phyloP scores from a whole-genome alignment of 2,888 invertebrate species.

The Tenthredo amoena region DNA sequence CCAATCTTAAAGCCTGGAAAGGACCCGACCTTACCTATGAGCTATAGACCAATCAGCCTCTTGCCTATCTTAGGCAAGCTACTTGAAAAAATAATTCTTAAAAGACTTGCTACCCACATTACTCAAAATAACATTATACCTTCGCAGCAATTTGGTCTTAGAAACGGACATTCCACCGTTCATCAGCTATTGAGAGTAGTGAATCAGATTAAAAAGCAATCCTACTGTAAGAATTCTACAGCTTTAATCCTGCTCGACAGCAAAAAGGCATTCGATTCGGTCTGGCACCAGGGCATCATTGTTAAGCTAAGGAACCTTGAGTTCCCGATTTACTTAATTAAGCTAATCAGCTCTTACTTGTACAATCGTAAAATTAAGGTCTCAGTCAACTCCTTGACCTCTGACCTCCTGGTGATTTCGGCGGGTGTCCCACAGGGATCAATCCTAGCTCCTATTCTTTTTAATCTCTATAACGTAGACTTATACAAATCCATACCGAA shows the following conservation, averaged over 20 bases:
- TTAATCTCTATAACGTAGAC: constrained; percentile 16
- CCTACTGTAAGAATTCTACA: neutral
- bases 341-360: neutral
- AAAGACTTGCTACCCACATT: neutral
- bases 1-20: constrained; percentile 57
- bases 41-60: constrained; percentile 60
- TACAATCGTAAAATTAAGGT: constrained; percentile 41
- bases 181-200: neutral
- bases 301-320: neutral
- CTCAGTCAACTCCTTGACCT: neutral
- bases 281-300: neutral
- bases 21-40: constrained; percentile 49
- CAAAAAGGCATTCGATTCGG: constrained; percentile 3
- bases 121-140: neutral
- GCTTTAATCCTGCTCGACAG: neutral
- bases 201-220: neutral
- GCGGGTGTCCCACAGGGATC: constrained; percentile 51
- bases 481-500: neutral
- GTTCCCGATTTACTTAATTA: neutral
- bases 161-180: neutral
- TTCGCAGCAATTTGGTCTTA: neutral
- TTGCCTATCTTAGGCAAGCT: constrained; percentile 55
- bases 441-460: constrained; percentile 53
- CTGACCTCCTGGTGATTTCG: neutral
- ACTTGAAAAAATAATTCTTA: constrained; percentile 55